These are phyloP conservation scores for Bombus polaris DNA, from an alignment of 1,140 invertebrate species.

Conservation along the genomic window DNA sequence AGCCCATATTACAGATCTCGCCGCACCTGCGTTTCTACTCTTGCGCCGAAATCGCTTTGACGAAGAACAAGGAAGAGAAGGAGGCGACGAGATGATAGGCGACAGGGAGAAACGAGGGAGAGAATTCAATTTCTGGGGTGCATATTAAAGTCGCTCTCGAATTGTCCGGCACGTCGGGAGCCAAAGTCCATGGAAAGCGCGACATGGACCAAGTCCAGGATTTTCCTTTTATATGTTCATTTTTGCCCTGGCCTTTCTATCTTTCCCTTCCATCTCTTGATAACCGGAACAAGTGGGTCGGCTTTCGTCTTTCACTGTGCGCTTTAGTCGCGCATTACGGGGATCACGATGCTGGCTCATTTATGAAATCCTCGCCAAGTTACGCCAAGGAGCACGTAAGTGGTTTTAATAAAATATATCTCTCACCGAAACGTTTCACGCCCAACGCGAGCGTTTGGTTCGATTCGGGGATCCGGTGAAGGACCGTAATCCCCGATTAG, in stretches of 20 bases:
- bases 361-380: slow-evolving; percentile 3
- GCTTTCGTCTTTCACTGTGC: slow-evolving; percentile 52
- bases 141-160: slow-evolving; percentile 76
- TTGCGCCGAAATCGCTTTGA: slow-evolving; percentile 44
- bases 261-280: slow-evolving; percentile 41
- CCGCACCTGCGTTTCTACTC: slow-evolving; percentile 63
- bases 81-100: background rate
- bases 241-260: slow-evolving; percentile 31
- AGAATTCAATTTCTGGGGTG: slow-evolving; percentile 76
- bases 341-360: slow-evolving; percentile 12
- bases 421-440: slow-evolving; percentile 1
- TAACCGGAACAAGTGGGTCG: slow-evolving; percentile 48
- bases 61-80: background rate
- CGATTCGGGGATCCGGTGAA: background rate
- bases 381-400: slow-evolving; percentile 4
- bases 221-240: slow-evolving; percentile 59
- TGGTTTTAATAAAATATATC: slow-evolving; percentile 15
- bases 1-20: slow-evolving; percentile 65
- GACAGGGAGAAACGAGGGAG: slow-evolving; percentile 31
- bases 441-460: background rate
- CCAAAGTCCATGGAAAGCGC: slow-evolving; percentile 50
- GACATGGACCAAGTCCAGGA: slow-evolving; percentile 48
- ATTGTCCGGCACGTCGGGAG: slow-evolving; percentile 65
- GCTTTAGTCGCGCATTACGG: slow-evolving; percentile 34
- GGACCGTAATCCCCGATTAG: slow-evolving; percentile 26